These are phyloP conservation scores for Heliornis fulica DNA, from an alignment of 2,113 vertebrate genomes.

Conservation along the genomic window DNA sequence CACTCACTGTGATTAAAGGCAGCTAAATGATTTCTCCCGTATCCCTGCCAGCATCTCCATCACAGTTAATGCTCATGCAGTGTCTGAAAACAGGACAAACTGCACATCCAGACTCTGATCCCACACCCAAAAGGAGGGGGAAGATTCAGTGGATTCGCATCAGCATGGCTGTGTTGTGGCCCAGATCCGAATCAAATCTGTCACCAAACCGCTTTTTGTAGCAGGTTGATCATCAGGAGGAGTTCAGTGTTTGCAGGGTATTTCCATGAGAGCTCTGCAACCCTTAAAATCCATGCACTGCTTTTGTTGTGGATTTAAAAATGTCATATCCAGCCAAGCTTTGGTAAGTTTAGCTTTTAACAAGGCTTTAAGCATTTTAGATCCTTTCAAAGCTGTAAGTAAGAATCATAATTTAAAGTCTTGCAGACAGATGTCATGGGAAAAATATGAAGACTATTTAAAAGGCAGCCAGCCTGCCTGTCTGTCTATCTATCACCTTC, in stretches of 20 bases:
- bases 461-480: background rate
- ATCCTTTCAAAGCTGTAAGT: constrained; percentile 20
- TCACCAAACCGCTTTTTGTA: background rate
- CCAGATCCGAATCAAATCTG: background rate
- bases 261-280: background rate
- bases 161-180: background rate
- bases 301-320: background rate
- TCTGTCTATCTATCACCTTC: background rate
- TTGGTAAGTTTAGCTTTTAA: constrained; percentile 5
- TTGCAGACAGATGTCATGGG: background rate
- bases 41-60: background rate
- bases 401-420: background rate
- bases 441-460: constrained; percentile 9
- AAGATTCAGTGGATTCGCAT: background rate
- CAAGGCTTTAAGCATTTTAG: constrained; percentile 5
- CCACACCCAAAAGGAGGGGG: background rate
- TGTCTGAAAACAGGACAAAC: background rate
- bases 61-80: background rate
- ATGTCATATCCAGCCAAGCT: background rate
- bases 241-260: background rate
- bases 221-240: background rate
- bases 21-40: background rate
- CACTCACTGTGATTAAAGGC: background rate
- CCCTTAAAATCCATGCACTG: background rate
- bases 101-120: background rate